Evolutionary conservation across 2,888 invertebrate genomes (phyloP).

Genomic region (Cylindroiulus punctatus): DNA sequence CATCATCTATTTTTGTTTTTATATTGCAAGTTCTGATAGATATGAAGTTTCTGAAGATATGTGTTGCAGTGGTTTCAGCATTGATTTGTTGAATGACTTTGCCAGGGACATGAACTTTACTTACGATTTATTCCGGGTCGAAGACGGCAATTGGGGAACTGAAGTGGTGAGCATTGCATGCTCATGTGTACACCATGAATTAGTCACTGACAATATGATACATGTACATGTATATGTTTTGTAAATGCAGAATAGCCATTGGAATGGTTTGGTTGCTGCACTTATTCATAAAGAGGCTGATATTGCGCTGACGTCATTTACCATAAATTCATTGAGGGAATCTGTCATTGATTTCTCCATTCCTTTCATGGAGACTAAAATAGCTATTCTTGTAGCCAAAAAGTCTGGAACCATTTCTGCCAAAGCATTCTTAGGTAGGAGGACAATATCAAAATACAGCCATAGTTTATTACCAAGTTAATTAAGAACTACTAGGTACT

Average conservation of each 20-base stretch:
- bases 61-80: slow-evolving; percentile 12
- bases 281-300: background rate
- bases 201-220: too few relatives aligned
- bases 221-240: too few relatives aligned
- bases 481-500: too few relatives aligned
- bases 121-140: background rate
- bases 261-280: background rate
- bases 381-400: background rate
- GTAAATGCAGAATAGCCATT: background rate
- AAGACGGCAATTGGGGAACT: slow-evolving; percentile 2
- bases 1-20: too few relatives aligned
- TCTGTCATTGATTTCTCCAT: background rate
- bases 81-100: slow-evolving; percentile 9
- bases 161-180: background rate
- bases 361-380: background rate
- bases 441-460: too few relatives aligned
- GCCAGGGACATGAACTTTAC: slow-evolving; percentile 26
- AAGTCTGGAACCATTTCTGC: background rate
- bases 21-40: background rate
- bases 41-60: background rate
- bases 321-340: background rate
- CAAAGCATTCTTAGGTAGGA: background rate
- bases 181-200: too few relatives aligned
- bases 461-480: too few relatives aligned
- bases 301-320: background rate